Percentiles rank a stretch among this genome's conserved stretches.
These are phyloP conservation scores for Fratercula arctica DNA, from an alignment of 2,797 vertebrate species.

Conservation along the genomic window DNA sequence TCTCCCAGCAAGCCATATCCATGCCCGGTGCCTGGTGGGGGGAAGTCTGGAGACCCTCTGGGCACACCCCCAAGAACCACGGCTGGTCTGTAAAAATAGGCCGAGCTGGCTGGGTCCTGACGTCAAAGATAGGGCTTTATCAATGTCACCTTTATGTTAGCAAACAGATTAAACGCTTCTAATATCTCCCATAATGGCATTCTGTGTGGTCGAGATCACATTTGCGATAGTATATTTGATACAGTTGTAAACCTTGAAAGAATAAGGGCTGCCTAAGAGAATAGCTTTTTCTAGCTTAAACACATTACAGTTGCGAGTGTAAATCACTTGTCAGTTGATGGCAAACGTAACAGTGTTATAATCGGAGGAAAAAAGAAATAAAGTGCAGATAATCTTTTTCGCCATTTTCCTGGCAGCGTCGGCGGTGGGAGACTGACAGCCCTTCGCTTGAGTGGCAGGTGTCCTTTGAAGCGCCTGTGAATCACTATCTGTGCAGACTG, in stretches of 20 bases:
- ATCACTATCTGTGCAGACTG: slow-evolving; percentile 95
- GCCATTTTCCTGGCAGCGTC: slow-evolving; percentile 90
- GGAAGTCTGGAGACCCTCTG: neutral
- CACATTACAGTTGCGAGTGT: slow-evolving; percentile 88
- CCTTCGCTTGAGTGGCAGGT: slow-evolving; percentile 99
- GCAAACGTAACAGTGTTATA: slow-evolving; percentile 89
- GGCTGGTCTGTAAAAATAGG: neutral
- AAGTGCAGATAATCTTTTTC: slow-evolving; percentile 98
- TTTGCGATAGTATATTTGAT: slow-evolving; percentile 88
- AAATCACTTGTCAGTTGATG: slow-evolving; percentile 97
- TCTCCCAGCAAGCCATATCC: fast-evolving
- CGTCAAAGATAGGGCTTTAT: slow-evolving; percentile 82
- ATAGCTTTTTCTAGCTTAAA: slow-evolving; percentile 84
- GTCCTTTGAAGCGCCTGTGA: slow-evolving; percentile 99
- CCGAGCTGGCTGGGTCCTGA: slow-evolving; percentile 70
- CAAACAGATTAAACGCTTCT: slow-evolving; percentile 81
- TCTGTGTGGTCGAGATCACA: slow-evolving; percentile 85
- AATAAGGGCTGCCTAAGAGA: slow-evolving; percentile 87
- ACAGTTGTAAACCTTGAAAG: slow-evolving; percentile 89
- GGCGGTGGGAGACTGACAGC: slow-evolving; percentile 94
- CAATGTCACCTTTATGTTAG: slow-evolving; percentile 89
- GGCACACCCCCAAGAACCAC: neutral
- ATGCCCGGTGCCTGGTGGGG: fast-evolving
- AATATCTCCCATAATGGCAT: slow-evolving; percentile 85
- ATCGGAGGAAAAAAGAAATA: slow-evolving; percentile 83